Evolutionary conservation across 2,888 invertebrate genomes (phyloP).

Genomic region (Shargacucullia verbasci): DNA sequence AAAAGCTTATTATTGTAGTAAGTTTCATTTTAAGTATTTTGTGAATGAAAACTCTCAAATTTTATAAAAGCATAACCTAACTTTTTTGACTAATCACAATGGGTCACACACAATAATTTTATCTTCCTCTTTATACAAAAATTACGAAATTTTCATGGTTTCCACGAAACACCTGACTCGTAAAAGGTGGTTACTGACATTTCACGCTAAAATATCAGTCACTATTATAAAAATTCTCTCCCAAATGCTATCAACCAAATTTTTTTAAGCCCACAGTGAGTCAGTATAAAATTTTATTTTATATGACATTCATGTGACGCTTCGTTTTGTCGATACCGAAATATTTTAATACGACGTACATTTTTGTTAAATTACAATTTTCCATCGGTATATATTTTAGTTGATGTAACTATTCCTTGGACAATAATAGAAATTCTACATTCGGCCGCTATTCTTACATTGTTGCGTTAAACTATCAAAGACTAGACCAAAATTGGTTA

Average conservation of each 20-base stretch:
- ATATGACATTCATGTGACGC: slow-evolving; percentile 21
- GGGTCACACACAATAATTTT: too few species aligned
- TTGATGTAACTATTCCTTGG: too few species aligned
- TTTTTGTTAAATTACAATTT: slow-evolving; percentile 2
- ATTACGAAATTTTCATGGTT: too few species aligned
- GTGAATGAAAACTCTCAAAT: too few species aligned
- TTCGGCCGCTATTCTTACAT: background rate
- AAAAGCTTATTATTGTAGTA: too few species aligned
- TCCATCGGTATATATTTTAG: background rate
- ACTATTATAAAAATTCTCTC: slow-evolving; percentile 19
- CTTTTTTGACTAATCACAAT: too few species aligned
- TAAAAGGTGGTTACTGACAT: slow-evolving; percentile 1
- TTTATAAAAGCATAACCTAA: too few species aligned
- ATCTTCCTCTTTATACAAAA: too few species aligned
- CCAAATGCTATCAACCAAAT: slow-evolving; percentile 28
- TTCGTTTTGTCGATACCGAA: slow-evolving; percentile 22
- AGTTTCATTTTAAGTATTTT: too few species aligned
- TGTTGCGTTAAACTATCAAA: slow-evolving; percentile 18
- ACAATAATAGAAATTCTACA: background rate
- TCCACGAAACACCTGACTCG: slow-evolving; percentile 9
- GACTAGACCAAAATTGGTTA: slow-evolving; percentile 43
- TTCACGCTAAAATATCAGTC: slow-evolving; percentile 10
- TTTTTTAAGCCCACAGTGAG: slow-evolving; percentile 13
- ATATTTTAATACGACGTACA: slow-evolving; percentile 7
- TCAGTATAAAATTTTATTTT: slow-evolving; percentile 35